A percentile compares a stretch with the other conserved stretches of the same genome.
Evolutionary conservation across 2,888 invertebrate species (phyloP).

Genomic region (Cataglyphis rosenhaueri): DNA sequence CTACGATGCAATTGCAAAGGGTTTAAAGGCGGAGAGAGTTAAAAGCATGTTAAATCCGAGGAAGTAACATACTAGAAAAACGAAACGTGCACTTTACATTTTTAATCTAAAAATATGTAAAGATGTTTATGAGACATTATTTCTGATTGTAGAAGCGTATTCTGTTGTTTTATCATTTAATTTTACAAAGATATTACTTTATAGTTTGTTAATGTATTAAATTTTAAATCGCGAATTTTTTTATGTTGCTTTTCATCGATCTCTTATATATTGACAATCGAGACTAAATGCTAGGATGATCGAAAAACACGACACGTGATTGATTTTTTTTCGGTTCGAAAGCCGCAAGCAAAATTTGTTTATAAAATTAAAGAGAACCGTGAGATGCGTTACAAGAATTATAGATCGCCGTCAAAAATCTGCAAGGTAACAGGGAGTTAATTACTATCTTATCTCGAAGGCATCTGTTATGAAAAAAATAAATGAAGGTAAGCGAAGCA

Average conservation of each 20-base stretch:
- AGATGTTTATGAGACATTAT: background rate
- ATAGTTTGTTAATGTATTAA: background rate
- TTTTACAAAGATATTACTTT: background rate
- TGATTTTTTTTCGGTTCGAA: slow-evolving; percentile 33
- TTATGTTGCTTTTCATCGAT: background rate
- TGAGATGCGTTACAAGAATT: slow-evolving; percentile 58
- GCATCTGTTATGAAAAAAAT: slow-evolving; percentile 57
- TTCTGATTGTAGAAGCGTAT: slow-evolving; percentile 1
- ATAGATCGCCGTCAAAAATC: slow-evolving; percentile 65
- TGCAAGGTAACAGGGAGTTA: slow-evolving; percentile 71
- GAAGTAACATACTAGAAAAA: background rate
- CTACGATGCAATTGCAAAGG: slow-evolving; percentile 28
- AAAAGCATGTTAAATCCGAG: slow-evolving; percentile 6
- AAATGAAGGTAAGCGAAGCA: slow-evolving; percentile 34
- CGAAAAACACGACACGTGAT: slow-evolving; percentile 20
- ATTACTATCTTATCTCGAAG: slow-evolving; percentile 70
- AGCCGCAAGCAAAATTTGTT: slow-evolving; percentile 22
- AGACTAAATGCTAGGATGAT: slow-evolving; percentile 7
- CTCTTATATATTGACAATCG: slow-evolving; percentile 36
- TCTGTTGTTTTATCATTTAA: background rate
- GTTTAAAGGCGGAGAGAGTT: slow-evolving; percentile 10
- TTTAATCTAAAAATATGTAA: background rate
- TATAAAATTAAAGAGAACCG: slow-evolving; percentile 53
- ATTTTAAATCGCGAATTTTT: background rate
- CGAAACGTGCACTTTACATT: background rate